A percentile compares a stretch with the other conserved stretches of the same genome.
These are phyloP conservation scores for Oeneis ivallda DNA, from an alignment of 2,888 invertebrate species.

Conservation along the genomic window DNA sequence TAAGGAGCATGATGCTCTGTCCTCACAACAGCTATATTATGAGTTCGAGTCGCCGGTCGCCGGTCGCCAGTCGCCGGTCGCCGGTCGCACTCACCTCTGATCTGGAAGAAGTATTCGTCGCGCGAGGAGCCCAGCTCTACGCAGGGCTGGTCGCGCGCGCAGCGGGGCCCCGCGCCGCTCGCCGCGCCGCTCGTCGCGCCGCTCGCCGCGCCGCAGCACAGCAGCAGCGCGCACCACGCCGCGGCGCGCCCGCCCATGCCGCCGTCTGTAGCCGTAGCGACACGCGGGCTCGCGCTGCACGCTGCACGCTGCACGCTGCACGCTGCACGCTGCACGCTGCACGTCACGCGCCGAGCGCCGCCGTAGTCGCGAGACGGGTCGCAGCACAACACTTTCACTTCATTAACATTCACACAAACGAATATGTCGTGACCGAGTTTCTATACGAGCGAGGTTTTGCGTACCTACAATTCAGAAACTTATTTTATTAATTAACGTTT, in stretches of 20 bases:
- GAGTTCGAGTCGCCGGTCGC: too few relatives aligned
- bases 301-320: too few relatives aligned
- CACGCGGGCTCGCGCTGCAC: too few relatives aligned
- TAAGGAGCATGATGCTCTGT: too few relatives aligned
- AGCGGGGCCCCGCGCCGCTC: conserved; percentile 29
- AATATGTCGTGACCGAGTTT: neutral
- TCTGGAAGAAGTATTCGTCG: conserved; percentile 37
- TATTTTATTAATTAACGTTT: neutral
- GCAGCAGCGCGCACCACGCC: neutral
- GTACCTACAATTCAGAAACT: too few relatives aligned
- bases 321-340: too few relatives aligned
- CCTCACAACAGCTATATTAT: too few relatives aligned
- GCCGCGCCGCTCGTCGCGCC: conserved; percentile 2
- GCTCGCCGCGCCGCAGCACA: neutral
- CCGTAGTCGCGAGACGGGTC: too few relatives aligned
- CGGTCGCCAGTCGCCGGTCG: neutral
- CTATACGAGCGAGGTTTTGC: neutral
- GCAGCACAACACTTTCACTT: neutral
- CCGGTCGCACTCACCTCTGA: conserved; percentile 33
- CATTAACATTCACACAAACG: neutral
- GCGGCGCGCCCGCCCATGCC: neutral
- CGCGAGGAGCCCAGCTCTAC: conserved; percentile 23
- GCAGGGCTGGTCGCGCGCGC: conserved; percentile 36
- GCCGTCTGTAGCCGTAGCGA: too few relatives aligned
- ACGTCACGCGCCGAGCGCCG: too few relatives aligned